Base-by-base conservation (phyloP, 2,113 vertebrate genomes). In the Paraplagusia blochii region DNA sequence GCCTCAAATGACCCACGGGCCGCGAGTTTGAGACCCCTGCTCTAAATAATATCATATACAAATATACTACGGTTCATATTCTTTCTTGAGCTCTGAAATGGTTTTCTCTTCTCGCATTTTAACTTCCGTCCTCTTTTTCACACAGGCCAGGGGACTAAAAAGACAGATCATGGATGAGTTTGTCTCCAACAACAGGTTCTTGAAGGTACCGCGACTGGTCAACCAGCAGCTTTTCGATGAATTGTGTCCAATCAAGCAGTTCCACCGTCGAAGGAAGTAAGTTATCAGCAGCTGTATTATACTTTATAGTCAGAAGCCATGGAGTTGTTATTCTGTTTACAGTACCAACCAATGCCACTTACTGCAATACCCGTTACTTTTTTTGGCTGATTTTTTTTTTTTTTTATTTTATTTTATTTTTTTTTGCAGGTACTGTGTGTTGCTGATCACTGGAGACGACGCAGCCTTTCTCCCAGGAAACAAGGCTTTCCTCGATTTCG, bases 181-280 rank as follows among this genome's bases (percentile, higher is more conserved):
- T 81, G 87, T 99, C 48, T 90, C 93, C 57, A 95, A 93, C 57
- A 97, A 98, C 77, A 97, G 95, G 71, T 98, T 96, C 81, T 91
- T 99, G 1, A 70, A 95, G 73, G 94, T 90, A 2, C 82, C 97
- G 4, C 90, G 96, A 6, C 91, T 99, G 44, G 93, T 94, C 76
- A 96, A 77, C 87, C 97, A 98, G 88, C 92, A 89, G 86, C 74
- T 97, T 15, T 98, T 99, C 66, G 92, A 95, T 52, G 95, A 98
- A 72, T 90, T 99, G 58, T 99, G 97, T 84, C 95, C 96, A 0
- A 88, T 94, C 48, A 95, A 95, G 67, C 95, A 97, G 71, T 93
- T 95, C 65, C 97, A 97, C 77, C 88, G 94, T 1, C 93, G 95
- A 57, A 92, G 93, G 39, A 98, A 97, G 97, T 99, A 90, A n/a